Percentiles rank a stretch among this genome's conserved stretches.
phyloP scores from a whole-genome alignment of 2,797 vertebrate species.

The Molossus alvarezi region DNA sequence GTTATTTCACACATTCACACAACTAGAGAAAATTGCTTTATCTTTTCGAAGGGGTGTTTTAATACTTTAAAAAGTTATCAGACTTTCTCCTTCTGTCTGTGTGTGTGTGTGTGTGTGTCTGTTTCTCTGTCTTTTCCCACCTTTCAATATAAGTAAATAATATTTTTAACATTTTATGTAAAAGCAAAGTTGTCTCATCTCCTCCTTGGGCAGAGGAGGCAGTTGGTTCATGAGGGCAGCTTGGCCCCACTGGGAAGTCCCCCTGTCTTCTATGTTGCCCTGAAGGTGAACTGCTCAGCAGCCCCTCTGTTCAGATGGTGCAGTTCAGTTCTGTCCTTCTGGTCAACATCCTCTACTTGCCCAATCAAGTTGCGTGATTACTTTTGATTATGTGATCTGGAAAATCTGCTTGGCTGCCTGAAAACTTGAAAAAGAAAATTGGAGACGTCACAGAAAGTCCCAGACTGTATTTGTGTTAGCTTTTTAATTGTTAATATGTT shows the following conservation, averaged over 20 bases:
- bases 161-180: background rate
- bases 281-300: background rate
- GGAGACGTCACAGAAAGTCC: background rate
- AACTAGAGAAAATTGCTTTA: background rate
- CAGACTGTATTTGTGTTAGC: background rate
- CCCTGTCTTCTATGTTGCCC: rapidly evolving
- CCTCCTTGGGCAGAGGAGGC: background rate
- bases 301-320: background rate
- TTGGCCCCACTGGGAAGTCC: rapidly evolving
- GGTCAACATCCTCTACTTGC: background rate
- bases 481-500: conserved; percentile 12
- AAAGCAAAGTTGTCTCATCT: background rate
- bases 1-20: background rate
- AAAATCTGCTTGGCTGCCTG: background rate
- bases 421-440: background rate
- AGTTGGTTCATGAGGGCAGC: background rate
- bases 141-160: background rate
- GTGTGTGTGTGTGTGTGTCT: background rate
- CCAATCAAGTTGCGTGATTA: background rate
- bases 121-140: background rate
- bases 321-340: background rate
- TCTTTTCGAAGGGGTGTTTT: background rate
- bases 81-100: background rate
- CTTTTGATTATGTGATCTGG: background rate
- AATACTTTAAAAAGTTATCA: background rate